Evolutionary conservation across 2,888 invertebrate species (phyloP).

Genomic region (Drosophila siamana): DNA sequence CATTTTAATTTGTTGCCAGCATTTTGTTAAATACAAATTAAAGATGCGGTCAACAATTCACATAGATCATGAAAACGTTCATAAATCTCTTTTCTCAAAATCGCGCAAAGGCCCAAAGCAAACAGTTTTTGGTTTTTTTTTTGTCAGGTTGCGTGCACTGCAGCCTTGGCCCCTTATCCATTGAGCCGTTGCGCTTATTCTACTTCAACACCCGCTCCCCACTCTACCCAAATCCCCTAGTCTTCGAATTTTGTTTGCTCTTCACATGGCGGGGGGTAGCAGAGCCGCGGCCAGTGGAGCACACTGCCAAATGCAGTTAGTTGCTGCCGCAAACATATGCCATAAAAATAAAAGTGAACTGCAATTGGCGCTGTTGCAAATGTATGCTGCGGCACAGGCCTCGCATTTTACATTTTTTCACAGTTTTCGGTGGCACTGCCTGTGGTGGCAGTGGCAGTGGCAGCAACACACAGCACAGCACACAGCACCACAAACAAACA

Average conservation of each 20-base stretch:
- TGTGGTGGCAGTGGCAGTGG: slow-evolving; percentile 21
- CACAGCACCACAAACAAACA: too few relatives aligned
- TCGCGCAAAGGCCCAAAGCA: slow-evolving; percentile 27
- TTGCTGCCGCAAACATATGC: slow-evolving; percentile 47
- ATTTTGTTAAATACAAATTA: slow-evolving; percentile 48
- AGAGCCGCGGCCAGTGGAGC: slow-evolving; percentile 30
- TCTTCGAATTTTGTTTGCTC: slow-evolving; percentile 20
- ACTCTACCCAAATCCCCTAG: too few relatives aligned
- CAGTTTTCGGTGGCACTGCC: slow-evolving; percentile 22
- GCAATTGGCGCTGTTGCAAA: slow-evolving; percentile 57
- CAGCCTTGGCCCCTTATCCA: slow-evolving; percentile 42
- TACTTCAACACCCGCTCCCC: background rate
- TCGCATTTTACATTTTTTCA: background rate
- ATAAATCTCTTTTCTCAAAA: slow-evolving; percentile 48
- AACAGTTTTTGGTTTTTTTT: slow-evolving; percentile 16
- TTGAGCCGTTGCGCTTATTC: slow-evolving; percentile 14
- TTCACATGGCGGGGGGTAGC: slow-evolving; percentile 16
- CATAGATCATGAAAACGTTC: slow-evolving; percentile 38
- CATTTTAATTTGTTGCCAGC: slow-evolving; percentile 59
- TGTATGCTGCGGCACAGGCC: slow-evolving; percentile 21
- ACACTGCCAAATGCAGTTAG: slow-evolving; percentile 64
- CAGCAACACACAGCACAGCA: too few relatives aligned
- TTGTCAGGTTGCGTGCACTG: slow-evolving; percentile 23
- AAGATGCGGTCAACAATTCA: slow-evolving; percentile 45
- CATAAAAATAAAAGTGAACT: slow-evolving; percentile 52